Evolutionary conservation across 2,797 vertebrate species (phyloP).

Genomic region (Leucoraja ocellata): DNA sequence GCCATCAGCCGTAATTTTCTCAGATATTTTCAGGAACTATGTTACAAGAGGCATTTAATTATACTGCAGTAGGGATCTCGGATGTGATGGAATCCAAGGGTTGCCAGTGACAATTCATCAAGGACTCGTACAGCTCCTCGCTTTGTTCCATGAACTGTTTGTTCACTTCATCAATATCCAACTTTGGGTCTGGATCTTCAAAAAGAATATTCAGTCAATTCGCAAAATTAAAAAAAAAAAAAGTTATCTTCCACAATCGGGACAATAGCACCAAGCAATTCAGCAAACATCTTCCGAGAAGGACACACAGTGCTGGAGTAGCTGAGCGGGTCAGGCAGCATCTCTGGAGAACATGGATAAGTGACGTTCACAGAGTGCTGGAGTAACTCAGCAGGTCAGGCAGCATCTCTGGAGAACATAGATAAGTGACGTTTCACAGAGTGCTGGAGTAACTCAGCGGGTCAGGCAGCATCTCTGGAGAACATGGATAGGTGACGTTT

Average conservation of each 20-base stretch:
- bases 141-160: slow-evolving; percentile 80
- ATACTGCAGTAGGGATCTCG: slow-evolving; percentile 58
- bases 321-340: too few relatives aligned
- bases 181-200: slow-evolving; percentile 70
- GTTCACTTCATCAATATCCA: slow-evolving; percentile 78
- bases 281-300: neutral
- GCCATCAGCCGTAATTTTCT: neutral
- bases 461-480: too few relatives aligned
- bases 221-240: neutral
- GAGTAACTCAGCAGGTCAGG: too few relatives aligned
- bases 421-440: too few relatives aligned
- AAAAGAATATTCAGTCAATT: slow-evolving; percentile 31
- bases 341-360: too few relatives aligned
- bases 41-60: neutral
- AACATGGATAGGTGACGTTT: too few relatives aligned
- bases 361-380: too few relatives aligned
- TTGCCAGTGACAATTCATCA: slow-evolving; percentile 84
- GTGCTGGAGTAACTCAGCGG: too few relatives aligned
- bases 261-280: neutral
- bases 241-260: neutral
- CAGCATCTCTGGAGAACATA: too few relatives aligned
- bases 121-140: slow-evolving; percentile 80
- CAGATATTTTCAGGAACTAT: neutral
- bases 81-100: slow-evolving; percentile 73
- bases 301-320: too few relatives aligned